Evolutionary conservation across 2,797 vertebrate genomes (phyloP).

Genomic region (Mareca penelope): DNA sequence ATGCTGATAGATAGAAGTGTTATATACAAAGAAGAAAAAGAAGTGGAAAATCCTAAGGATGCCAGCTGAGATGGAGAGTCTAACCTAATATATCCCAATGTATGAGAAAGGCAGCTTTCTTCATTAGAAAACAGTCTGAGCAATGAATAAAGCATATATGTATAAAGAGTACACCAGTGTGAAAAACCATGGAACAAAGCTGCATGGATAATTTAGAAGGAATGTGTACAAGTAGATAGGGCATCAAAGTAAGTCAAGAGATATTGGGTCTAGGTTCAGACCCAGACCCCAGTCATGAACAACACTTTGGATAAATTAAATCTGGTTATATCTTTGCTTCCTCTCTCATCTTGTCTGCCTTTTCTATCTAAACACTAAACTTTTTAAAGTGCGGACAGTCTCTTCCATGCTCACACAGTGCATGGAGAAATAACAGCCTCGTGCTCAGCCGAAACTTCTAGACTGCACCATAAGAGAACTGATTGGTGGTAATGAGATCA

Average conservation of each 20-base stretch:
- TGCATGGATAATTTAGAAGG: background rate
- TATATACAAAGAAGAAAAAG: background rate
- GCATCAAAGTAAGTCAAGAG: background rate
- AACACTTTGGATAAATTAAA: background rate
- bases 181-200: background rate
- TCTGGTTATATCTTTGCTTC: background rate
- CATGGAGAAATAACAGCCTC: background rate
- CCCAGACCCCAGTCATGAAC: background rate
- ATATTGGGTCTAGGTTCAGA: background rate
- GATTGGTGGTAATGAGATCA: constrained; percentile 33
- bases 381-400: background rate
- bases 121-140: background rate
- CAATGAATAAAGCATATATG: background rate
- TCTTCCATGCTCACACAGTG: background rate
- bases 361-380: background rate
- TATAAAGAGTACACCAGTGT: background rate
- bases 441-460: constrained; percentile 10
- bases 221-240: background rate
- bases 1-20: background rate
- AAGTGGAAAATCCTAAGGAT: background rate
- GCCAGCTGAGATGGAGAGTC: background rate
- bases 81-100: background rate
- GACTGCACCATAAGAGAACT: background rate
- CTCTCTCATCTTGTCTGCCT: background rate
- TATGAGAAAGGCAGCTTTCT: background rate